Base-by-base conservation (phyloP, 2,888 invertebrate genomes). In the Podabrus alpinus region DNA sequence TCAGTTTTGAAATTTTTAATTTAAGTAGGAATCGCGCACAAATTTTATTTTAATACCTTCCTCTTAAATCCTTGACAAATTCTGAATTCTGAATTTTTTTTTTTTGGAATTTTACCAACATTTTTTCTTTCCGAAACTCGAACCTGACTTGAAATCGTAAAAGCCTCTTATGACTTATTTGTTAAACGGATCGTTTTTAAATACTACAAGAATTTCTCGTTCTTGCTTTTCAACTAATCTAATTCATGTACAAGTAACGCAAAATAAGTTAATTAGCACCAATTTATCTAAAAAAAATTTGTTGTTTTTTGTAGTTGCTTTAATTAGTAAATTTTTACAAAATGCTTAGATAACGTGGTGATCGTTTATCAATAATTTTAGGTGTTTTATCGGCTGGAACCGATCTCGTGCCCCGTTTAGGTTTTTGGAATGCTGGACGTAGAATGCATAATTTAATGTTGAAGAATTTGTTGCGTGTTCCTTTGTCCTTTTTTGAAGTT, bases 401-500 rank as follows among this genome's bases (percentile, higher is more conserved):
- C 82, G 90, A 91, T 84, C 85, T 90, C 85, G 84, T 87, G 80
- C 89, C 90, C 76, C 88, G 88, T 82, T 84, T 91, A 85, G 91
- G 90, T 80, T 89, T 89, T 84, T 89, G 92, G 90, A 88, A 89
- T 80, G 94, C 94, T 80, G 92, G 94, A 79, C 86, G 87, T 81
- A 84, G 85, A 79, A 86, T 93, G 84, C 93, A 93, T 88, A 85
- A 86, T 78, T 84, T 86, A 67, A 87, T 94, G 86, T 88, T 95
- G 84, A 82, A 84, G 72, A 90, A 90, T 84, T 90, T 94, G 79
- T 85, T 94, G 80, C 90, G 90, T 84, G 90, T 92, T 83, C 94
- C 94, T 72, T 90, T 94, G 88, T 90, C 91, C 84, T 92, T 94
- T 89, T 95, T 93, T 88, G 95, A 95, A 87, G 92, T 92, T 81